Evolutionary conservation across 2,113 vertebrate genomes (phyloP).

Genomic region (Macheiramphus alcinus): DNA sequence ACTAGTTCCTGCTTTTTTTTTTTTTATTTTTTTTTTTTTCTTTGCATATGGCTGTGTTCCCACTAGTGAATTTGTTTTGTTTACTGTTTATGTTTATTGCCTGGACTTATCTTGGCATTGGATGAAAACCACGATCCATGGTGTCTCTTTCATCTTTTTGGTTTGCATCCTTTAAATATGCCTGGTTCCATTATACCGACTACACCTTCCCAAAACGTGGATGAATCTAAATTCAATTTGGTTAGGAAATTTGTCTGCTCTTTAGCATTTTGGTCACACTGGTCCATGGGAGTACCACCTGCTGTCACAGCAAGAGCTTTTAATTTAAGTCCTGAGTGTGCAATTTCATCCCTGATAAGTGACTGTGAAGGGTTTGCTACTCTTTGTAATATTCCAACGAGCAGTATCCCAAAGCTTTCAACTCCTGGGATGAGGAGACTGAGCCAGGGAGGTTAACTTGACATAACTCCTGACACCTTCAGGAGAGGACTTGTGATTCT

Average conservation of each 20-base stretch:
- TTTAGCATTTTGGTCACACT: background rate
- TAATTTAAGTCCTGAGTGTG: background rate
- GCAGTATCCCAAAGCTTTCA: background rate
- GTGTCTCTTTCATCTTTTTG: background rate
- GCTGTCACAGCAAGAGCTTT: background rate
- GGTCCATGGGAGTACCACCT: background rate
- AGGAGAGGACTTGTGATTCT: background rate
- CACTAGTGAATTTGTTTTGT: background rate
- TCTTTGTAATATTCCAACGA: background rate
- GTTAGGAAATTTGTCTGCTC: background rate
- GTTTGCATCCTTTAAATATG: background rate
- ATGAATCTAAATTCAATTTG: constrained; percentile 10
- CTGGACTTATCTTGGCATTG: background rate
- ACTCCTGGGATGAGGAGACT: background rate
- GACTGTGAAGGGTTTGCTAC: background rate
- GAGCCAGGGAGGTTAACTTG: background rate
- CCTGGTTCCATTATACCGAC: background rate
- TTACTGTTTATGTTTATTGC: background rate
- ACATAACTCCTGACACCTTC: background rate
- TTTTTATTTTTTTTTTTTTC: too few relatives aligned
- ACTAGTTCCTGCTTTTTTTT: too few relatives aligned
- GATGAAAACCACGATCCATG: background rate
- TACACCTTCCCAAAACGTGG: background rate
- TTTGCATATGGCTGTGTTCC: background rate
- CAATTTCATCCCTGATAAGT: background rate